Conservation (phyloP, 2,113 vertebrate genomes). For the Erythrolamprus reginae region DNA sequence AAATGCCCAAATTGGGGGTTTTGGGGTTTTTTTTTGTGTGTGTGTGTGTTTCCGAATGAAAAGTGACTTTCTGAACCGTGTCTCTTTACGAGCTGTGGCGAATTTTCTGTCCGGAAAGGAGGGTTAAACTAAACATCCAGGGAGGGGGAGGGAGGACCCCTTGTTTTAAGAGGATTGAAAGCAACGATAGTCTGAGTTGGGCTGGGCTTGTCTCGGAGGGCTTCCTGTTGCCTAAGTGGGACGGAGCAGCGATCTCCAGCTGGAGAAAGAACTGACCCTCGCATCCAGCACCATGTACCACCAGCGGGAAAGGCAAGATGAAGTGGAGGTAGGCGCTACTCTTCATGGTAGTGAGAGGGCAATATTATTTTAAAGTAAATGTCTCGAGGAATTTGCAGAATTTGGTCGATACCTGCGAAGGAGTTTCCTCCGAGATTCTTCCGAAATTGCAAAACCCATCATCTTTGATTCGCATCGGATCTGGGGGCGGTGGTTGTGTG, state of each 20-base stretch:
- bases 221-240: neutral
- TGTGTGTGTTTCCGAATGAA: neutral
- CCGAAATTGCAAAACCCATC: neutral
- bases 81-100: neutral
- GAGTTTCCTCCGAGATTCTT: neutral
- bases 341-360: neutral
- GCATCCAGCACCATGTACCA: constrained; percentile 3
- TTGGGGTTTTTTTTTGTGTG: neutral
- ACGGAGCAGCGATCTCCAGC: neutral
- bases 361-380: neutral
- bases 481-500: neutral
- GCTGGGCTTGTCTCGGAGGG: neutral
- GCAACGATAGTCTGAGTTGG: neutral
- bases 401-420: neutral
- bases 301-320: neutral
- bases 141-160: no score
- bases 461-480: neutral
- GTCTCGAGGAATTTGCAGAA: neutral
- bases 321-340: constrained; percentile 25
- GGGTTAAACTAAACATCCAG: neutral
- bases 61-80: neutral
- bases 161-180: neutral
- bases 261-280: neutral
- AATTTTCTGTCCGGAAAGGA: no score
- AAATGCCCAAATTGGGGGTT: neutral